Base-by-base conservation (phyloP, 2,888 invertebrate genomes). In the Acrobasis suavella region DNA sequence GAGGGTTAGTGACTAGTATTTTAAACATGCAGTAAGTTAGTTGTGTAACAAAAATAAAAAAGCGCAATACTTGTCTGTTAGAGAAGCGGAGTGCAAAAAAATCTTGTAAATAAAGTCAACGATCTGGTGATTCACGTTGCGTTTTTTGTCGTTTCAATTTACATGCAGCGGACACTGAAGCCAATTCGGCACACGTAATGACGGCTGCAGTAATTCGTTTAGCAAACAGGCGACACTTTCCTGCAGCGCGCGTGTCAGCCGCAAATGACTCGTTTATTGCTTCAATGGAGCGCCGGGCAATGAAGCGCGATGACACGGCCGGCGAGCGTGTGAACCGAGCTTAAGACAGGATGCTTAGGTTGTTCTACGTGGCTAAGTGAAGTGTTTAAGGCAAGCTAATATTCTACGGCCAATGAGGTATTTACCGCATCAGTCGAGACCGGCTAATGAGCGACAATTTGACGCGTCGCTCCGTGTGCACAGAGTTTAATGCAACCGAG, bases 61-160 rank as follows among this genome's bases (percentile, higher is more conserved):
- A 16, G n/a, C 22, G 37, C 6, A 16, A 56, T 42, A 56, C 56
- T 56, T 56, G 56, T 56, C 56, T 56, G 56, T 42, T 39, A 56
- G 56, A 12, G 56, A 42, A 56, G 39, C 56, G 39, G 42, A 51
- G 39, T 9, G 14, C 9, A 55, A 58, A 62, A n/a, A 59, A 54
- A 50, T 17, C 49, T 58, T 59, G 58, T 58, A 62, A 62, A 64
- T 56, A 56, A 42, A 56, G 56, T 56, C 38, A 55, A 55, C 15
- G 39, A 16, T 55, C 55, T 15, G 32, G 37, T 56, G 56, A 56
- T 39, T 56, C 56, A 56, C 37, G 38, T 39, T 17, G 37, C 56
- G 56, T 56, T 56, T 56, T 55, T 39, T 16, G n/a, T 15, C 39
- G 37, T 39, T 54, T 54, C 56, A 56, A 56, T 56, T 56, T 8